These are phyloP conservation scores for Drosophila auraria DNA, from an alignment of 1,140 invertebrate genomes.

Conservation along the genomic window DNA sequence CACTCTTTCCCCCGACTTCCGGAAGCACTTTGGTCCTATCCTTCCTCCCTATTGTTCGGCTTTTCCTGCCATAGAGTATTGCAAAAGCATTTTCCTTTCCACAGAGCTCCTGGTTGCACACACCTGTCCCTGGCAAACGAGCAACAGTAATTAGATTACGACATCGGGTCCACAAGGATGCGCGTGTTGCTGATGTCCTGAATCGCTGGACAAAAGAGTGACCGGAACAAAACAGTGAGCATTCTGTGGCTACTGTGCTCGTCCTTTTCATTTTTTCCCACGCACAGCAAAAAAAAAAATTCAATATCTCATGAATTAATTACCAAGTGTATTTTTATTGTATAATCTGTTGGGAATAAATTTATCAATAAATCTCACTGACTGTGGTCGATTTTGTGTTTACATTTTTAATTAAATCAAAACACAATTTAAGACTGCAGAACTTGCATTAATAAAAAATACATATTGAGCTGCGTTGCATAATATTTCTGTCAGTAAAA, in stretches of 20 bases:
- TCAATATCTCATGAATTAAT: neutral
- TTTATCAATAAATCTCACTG: neutral
- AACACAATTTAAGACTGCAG: too few relatives aligned
- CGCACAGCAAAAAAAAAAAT: neutral
- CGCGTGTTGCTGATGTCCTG: conserved; percentile 26
- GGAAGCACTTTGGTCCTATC: conserved; percentile 33
- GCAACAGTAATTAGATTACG: conserved; percentile 64
- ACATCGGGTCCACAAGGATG: conserved; percentile 37
- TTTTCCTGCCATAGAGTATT: conserved; percentile 27
- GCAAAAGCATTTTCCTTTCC: conserved; percentile 8
- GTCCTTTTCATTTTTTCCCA: neutral
- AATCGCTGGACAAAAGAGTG: conserved; percentile 24
- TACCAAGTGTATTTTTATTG: neutral
- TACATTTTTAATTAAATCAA: too few relatives aligned
- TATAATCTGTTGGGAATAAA: neutral
- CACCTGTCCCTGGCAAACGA: conserved; percentile 16
- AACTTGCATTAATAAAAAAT: too few relatives aligned
- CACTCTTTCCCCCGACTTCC: conserved; percentile 18
- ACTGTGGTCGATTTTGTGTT: too few relatives aligned
- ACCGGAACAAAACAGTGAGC: conserved; percentile 8
- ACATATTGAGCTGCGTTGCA: neutral
- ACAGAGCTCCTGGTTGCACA: conserved; percentile 14
- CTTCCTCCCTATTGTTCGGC: conserved; percentile 18
- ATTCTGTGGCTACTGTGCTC: neutral
- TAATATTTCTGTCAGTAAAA: neutral